Evolutionary conservation across 2,888 invertebrate species (phyloP), one percentile per base, ranked within the genome.

Genomic region (Oligia fasciuncula): DNA sequence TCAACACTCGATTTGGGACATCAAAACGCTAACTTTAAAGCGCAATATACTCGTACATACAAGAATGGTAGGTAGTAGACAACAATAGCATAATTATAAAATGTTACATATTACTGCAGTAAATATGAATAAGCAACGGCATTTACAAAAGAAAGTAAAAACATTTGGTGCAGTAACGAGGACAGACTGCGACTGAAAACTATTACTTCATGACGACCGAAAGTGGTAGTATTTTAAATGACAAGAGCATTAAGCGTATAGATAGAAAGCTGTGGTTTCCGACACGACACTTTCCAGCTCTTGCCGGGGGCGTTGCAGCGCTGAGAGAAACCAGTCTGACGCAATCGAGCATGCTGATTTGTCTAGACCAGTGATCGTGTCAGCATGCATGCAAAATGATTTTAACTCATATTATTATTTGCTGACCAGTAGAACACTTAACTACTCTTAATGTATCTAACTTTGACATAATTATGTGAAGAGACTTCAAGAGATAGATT

Each of bases 251-350:
- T 90, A 90, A 89, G 81, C 83, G 87, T 87, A 87, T 85, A 89
- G 84, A 87, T 94, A 95, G 95, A 95, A 95, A 95, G 95, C 91
- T 91, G 92, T 84, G 89, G 92, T 93, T 94, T 95, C 94, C 94
- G 93, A 90, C 88, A 90, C 90, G 90, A 92, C 91, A 92, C 94
- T 95, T 95, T 94, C 95, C 89, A 93, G 89, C 89, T 89, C 67
- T 80, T 88, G 87, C 85, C 85, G 85, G 77, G 77, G 65, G 76
- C 76, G 80, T 74, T 69, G 77, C 62, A 80, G 77, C 65, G 77
- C 60, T 78, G 85, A 87, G 92, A 93, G 93, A 94, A 93, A 93
- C 90, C 88, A 87, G 89, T 87, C 90, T 93, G 93, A 94, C 90
- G 94, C 93, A 93, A 94, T 92, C 90, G 81, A 85, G 81, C 88